phyloP scores from a whole-genome alignment of 2,888 invertebrate genomes.

The Falcaria lacertinaria region DNA sequence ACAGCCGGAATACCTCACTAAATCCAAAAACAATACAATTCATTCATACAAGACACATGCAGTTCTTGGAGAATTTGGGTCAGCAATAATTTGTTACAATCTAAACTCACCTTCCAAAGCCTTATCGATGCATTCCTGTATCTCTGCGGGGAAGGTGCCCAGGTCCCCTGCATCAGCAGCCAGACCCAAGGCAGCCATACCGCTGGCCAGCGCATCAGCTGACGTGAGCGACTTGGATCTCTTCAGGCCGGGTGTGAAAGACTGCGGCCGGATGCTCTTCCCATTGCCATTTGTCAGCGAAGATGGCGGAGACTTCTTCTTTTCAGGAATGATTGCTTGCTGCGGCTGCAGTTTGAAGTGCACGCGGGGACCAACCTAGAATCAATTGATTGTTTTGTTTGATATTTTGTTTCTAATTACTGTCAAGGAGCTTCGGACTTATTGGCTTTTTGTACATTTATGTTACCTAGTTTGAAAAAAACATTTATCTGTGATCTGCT shows the following conservation, averaged over 20 bases:
- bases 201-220: conserved; percentile 84
- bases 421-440: no score
- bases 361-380: conserved; percentile 76
- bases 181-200: conserved; percentile 83
- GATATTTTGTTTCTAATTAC: background rate
- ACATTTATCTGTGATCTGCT: no score
- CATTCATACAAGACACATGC: no score
- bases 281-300: conserved; percentile 67
- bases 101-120: conserved; percentile 82
- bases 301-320: conserved; percentile 69
- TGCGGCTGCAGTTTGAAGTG: conserved; percentile 79
- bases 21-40: no score
- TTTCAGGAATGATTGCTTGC: conserved; percentile 59
- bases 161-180: conserved; percentile 87
- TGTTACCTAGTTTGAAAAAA: no score
- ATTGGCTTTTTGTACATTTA: no score
- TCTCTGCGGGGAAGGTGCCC: conserved; percentile 85
- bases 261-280: conserved; percentile 64
- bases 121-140: conserved; percentile 86
- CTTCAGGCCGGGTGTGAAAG: conserved; percentile 81
- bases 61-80: no score
- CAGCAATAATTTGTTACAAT: no score
- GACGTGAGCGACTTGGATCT: conserved; percentile 91
- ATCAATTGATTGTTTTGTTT: conserved; percentile 7
- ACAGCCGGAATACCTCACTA: no score